These are phyloP conservation scores for Reticulitermes lucifugus DNA, from an alignment of 2,888 invertebrate genomes.

Conservation along the genomic window DNA sequence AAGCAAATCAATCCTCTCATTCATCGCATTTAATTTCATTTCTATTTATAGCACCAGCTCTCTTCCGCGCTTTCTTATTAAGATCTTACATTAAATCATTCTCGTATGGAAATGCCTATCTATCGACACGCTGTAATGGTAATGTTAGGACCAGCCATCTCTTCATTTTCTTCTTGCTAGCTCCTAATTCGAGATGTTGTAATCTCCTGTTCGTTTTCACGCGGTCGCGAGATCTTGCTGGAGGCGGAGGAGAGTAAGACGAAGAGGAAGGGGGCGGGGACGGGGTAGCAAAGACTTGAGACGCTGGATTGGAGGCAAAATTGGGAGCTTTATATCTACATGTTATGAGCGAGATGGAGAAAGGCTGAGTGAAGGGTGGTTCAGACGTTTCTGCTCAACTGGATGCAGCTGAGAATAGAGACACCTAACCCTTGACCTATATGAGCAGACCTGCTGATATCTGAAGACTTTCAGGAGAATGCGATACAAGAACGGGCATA, in stretches of 20 bases:
- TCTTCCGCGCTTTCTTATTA: constrained; percentile 22
- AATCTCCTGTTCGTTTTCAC: constrained; percentile 48
- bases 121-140: constrained; percentile 28
- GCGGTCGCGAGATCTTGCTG: constrained; percentile 40
- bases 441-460: no score
- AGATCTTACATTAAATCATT: constrained; percentile 38
- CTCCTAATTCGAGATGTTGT: constrained; percentile 51
- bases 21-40: constrained; percentile 40
- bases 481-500: no score
- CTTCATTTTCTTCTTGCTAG: constrained; percentile 42
- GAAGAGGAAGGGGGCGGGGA: constrained; percentile 4
- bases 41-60: constrained; percentile 29
- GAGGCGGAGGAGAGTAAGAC: background rate
- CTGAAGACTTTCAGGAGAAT: no score
- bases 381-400: constrained; percentile 3
- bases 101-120: constrained; percentile 7
- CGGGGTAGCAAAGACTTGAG: constrained; percentile 15
- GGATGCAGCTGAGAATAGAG: no score
- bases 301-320: constrained; percentile 50
- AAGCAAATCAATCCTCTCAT: constrained; percentile 40
- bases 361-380: constrained; percentile 26
- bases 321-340: constrained; percentile 52
- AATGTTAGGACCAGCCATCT: constrained; percentile 21
- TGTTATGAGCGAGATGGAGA: constrained; percentile 39
- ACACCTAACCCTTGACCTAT: no score